phyloP scores from a whole-genome alignment of 2,888 invertebrate genomes.

The Keiferia lycopersicella region DNA sequence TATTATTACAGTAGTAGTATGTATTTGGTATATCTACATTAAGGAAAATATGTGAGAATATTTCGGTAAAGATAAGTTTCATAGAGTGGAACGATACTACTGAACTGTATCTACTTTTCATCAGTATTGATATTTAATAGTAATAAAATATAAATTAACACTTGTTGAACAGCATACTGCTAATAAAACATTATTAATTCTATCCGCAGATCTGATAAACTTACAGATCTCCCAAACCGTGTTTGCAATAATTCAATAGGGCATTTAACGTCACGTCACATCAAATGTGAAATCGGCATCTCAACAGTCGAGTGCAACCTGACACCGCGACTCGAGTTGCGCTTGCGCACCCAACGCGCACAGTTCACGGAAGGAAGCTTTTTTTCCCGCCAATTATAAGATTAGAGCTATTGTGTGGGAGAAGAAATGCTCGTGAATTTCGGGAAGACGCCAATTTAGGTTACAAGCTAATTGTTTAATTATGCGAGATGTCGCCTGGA shows the following conservation, averaged over 20 bases:
- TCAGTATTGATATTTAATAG: too few species aligned
- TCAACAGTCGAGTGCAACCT: constrained; percentile 41
- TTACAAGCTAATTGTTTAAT: background rate
- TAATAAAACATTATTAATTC: background rate
- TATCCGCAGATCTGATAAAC: background rate
- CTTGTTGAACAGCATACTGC: too few species aligned
- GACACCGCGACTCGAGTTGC: constrained; percentile 68
- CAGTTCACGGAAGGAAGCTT: constrained; percentile 71
- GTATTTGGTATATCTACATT: too few species aligned
- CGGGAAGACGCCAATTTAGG: background rate
- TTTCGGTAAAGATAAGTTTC: too few species aligned
- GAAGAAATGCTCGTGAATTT: background rate
- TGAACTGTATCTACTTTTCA: too few species aligned
- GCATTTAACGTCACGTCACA: constrained; percentile 40
- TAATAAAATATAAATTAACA: too few species aligned
- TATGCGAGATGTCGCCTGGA: constrained; percentile 8
- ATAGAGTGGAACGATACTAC: too few species aligned
- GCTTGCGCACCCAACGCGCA: constrained; percentile 44
- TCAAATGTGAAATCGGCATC: constrained; percentile 26
- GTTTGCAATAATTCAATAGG: constrained; percentile 39
- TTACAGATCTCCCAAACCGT: constrained; percentile 10
- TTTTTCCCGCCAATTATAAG: constrained; percentile 38
- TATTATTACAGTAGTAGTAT: too few species aligned
- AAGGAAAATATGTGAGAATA: too few species aligned
- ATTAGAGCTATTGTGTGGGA: background rate